phyloP scores from a whole-genome alignment of 2,797 vertebrate species.

The Craterocephalus amniculus region DNA sequence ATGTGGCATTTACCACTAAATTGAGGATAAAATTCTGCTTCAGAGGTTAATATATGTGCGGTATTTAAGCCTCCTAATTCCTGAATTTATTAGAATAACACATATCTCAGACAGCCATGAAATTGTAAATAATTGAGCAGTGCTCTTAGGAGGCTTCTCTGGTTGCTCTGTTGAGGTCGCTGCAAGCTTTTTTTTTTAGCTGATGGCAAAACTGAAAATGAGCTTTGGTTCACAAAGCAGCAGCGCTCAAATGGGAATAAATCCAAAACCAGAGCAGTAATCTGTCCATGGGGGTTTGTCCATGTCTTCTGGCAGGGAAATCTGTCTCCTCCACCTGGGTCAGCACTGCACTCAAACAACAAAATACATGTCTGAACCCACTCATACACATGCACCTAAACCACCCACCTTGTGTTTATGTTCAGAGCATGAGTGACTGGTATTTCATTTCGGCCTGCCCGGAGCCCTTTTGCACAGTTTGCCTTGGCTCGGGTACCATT shows the following conservation, averaged over 20 bases:
- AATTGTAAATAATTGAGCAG: slow-evolving; percentile 83
- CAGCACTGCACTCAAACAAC: slow-evolving; percentile 43
- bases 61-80: slow-evolving; percentile 76
- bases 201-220: slow-evolving; percentile 78
- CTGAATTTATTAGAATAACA: slow-evolving; percentile 82
- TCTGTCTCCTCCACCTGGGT: slow-evolving; percentile 51
- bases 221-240: slow-evolving; percentile 71
- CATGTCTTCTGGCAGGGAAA: slow-evolving; percentile 44
- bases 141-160: slow-evolving; percentile 66
- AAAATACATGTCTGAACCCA: slow-evolving; percentile 28
- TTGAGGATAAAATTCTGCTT: slow-evolving; percentile 74
- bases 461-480: slow-evolving; percentile 72
- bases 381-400: slow-evolving; percentile 51
- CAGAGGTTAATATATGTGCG: slow-evolving; percentile 72
- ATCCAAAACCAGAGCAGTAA: slow-evolving; percentile 59
- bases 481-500: slow-evolving; percentile 78
- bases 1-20: slow-evolving; percentile 75
- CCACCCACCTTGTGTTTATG: slow-evolving; percentile 77
- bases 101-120: slow-evolving; percentile 78
- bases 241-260: slow-evolving; percentile 52
- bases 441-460: slow-evolving; percentile 78
- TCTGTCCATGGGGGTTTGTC: slow-evolving; percentile 53
- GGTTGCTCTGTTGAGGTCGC: slow-evolving; percentile 53
- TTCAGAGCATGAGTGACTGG: slow-evolving; percentile 80
- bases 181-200: slow-evolving; percentile 48